Percentiles rank a stretch among this genome's conserved stretches.
phyloP scores from a whole-genome alignment of 2,797 vertebrate species.

The Sebastes itinus region DNA sequence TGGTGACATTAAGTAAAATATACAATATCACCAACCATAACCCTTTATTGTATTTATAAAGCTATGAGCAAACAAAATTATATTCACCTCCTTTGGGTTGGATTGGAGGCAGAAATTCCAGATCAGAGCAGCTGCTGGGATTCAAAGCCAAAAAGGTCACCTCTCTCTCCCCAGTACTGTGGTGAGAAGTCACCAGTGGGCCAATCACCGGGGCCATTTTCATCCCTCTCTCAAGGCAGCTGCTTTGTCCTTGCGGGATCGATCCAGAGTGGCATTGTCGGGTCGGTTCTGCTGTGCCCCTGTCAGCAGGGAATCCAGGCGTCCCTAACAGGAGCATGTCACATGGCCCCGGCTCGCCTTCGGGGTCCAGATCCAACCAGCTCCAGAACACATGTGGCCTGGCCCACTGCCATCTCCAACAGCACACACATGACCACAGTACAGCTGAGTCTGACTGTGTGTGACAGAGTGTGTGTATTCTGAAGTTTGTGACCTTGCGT shows the following conservation, averaged over 20 bases:
- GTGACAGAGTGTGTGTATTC: conserved; percentile 25
- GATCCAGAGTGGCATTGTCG: conserved; percentile 67
- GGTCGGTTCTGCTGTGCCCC: conserved; percentile 59
- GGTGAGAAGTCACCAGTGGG: conserved; percentile 69
- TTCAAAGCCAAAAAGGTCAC: conserved; percentile 67
- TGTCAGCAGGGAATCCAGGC: conserved; percentile 69
- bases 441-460: conserved; percentile 18
- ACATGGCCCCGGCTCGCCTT: conserved; percentile 26
- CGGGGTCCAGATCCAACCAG: conserved; percentile 37
- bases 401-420: conserved; percentile 35
- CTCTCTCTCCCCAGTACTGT: conserved; percentile 40
- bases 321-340: conserved; percentile 56
- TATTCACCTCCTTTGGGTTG: neutral
- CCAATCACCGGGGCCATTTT: conserved; percentile 63
- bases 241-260: conserved; percentile 74
- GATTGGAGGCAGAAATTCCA: neutral
- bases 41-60: neutral
- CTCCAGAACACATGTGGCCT: conserved; percentile 48
- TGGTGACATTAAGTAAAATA: neutral
- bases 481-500: conserved; percentile 53
- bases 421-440: conserved; percentile 24
- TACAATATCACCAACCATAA: neutral
- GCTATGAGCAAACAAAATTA: neutral
- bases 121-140: conserved; percentile 31
- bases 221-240: conserved; percentile 57